These are phyloP conservation scores for Fregetta grallaria DNA, from an alignment of 2,113 vertebrate species.

Conservation along the genomic window DNA sequence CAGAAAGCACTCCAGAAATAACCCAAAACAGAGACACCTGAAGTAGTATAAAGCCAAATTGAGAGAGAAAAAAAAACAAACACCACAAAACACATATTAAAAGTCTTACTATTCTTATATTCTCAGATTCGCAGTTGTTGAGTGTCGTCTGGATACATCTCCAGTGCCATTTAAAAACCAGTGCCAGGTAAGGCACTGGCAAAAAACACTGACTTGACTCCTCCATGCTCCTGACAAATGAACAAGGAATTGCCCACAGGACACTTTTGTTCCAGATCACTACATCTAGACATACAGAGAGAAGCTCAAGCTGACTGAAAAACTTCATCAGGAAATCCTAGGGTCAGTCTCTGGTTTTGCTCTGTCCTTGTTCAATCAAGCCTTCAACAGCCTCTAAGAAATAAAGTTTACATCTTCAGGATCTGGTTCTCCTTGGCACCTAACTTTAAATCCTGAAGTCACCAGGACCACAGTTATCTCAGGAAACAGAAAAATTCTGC, in stretches of 20 bases:
- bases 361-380: background rate
- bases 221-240: background rate
- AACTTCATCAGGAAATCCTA: background rate
- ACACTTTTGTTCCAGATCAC: background rate
- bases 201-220: background rate
- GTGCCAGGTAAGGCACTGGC: background rate
- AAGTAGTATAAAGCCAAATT: background rate
- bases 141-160: background rate
- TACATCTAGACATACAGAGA: background rate
- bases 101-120: background rate
- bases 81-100: rapidly evolving
- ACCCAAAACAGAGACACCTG: background rate
- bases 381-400: background rate
- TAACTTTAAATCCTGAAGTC: background rate
- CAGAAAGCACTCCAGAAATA: background rate
- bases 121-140: background rate
- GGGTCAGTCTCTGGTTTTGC: background rate
- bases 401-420: background rate
- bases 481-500: background rate
- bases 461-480: background rate
- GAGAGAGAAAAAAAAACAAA: background rate
- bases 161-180: background rate
- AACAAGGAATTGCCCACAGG: background rate
- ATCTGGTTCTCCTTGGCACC: background rate
- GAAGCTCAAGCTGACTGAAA: background rate